phyloP scores from a whole-genome alignment of 2,888 invertebrate genomes.

The Liposcelis brunnea region DNA sequence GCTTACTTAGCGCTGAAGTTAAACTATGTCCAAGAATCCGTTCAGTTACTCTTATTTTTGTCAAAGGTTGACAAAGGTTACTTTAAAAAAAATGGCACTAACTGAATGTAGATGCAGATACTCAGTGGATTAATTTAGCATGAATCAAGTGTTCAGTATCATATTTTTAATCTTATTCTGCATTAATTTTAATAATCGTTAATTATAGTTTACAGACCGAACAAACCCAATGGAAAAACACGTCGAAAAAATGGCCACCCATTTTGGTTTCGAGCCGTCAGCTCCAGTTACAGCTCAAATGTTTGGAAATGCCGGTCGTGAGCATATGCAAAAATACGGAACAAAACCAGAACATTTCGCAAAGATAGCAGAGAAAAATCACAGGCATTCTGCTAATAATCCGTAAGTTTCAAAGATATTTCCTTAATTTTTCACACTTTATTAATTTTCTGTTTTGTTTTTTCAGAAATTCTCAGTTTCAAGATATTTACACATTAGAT shows the following conservation, averaged over 20 bases:
- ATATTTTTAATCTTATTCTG: too few relatives aligned
- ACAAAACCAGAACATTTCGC: constrained; percentile 86
- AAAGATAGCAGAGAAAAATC: constrained; percentile 96
- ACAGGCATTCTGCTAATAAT: constrained; percentile 90
- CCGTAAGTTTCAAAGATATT: constrained; percentile 39
- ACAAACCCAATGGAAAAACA: constrained; percentile 83
- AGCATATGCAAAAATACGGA: constrained; percentile 93
- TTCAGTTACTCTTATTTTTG: too few relatives aligned
- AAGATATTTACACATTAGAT: constrained; percentile 75
- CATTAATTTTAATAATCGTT: constrained; percentile 2
- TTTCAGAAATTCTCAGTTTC: constrained; percentile 75
- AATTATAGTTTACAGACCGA: constrained; percentile 49
- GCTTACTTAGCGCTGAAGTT: too few relatives aligned
- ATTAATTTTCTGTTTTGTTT: constrained; percentile 10
- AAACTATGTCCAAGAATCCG: too few relatives aligned
- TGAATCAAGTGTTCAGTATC: too few relatives aligned
- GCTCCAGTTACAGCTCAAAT: constrained; percentile 86
- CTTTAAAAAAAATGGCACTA: too few relatives aligned
- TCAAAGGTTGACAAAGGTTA: too few relatives aligned
- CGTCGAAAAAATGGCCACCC: constrained; percentile 65
- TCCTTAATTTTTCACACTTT: constrained; percentile 10
- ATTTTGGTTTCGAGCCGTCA: constrained; percentile 54
- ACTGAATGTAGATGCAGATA: too few relatives aligned
- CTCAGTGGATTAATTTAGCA: too few relatives aligned
- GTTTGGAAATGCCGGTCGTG: constrained; percentile 90